Base-by-base conservation (phyloP, 2,888 invertebrate species). In the Cephus rjabovi region DNA sequence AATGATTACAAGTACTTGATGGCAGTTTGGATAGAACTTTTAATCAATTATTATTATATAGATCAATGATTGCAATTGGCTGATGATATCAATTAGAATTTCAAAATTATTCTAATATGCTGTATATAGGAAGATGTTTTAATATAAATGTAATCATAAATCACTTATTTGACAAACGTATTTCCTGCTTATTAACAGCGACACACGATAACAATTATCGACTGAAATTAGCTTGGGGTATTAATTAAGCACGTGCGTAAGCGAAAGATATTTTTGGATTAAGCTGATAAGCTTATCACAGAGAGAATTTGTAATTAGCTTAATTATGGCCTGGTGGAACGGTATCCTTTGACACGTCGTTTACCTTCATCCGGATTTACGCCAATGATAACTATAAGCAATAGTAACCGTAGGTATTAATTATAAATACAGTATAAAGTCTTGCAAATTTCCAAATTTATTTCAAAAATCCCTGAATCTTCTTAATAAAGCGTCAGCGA, bases 301-400 rank as follows among this genome's bases (percentile, higher is more conserved):
- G 73, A 76, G 71, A 76, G 23, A 77, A 74, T 69, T 37, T 31
- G 69, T 80, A 80, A 82, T 80, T 69, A 79, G 80, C 77, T 80
- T 79, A 79, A 79, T 79, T 81, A 74, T 34, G 40, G 15, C 31
- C 34, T 78, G 40, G 30, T 75, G 40, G 77, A 12, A 33, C 75
- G 77, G 56, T 77, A 75, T 68, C 69, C 75, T 79, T 76, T n/a
- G 75, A 75, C 70, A 70, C 30, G 33, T 70, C 15, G 70, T 30
- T 12, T 70, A 70, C 70, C 31, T 33, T 70, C 70, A 70, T 11
- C 70, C 70, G 70, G 11, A 70, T 70, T 70, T 70, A 15, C 30
- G 33, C 6, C 40, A 40, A 40, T 23, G 15, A 40, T 40, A 6
- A 40, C 40, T 35, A 12, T 23, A 40, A 23, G 40, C 40, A 15